Evolutionary conservation across 2,113 vertebrate genomes (phyloP), one percentile per base, ranked within the genome.

Genomic region (Eolophus roseicapilla): DNA sequence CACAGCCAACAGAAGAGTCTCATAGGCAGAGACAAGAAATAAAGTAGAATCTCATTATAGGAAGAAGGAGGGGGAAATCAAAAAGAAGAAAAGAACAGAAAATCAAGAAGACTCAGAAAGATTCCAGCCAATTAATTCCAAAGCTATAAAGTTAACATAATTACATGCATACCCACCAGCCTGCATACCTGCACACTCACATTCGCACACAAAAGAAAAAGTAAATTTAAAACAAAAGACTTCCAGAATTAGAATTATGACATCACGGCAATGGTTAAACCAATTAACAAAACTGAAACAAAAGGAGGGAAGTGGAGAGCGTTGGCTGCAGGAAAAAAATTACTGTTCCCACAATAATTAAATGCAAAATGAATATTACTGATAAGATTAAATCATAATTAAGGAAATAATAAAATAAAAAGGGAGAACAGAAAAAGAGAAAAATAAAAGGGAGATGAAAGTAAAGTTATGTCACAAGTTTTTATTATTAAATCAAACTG

Each of bases 341-440:
- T 39, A 59, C 82, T 82, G 28, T 95, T 96, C 88, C 59, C 95
- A 92, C 60, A 91, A 43, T 97, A 97, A 97, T 96, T 98, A 95
- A 98, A 97, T 94, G 95, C 78, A 97, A 97, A 91, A 96, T 90
- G 84, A 98, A 96, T 92, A 97, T 35, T 95, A 95, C 93, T 92
- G 95, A 97, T 97, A 96, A 98, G 96, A 98, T 97, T 97, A 80
- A 92, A 98, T 97, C 78, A 81, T 94, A 97, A 97, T 97, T 97
- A 97, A 96, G 83, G 53, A 97, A 97, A 97, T 94, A 93, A 96
- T 95, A 96, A 96, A 92, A 97, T 94, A 55, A 65, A 95, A 92
- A 86, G 25, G 37, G 28, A 82, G 59, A 96, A 91, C 29, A 86
- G 67, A 92, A 74, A 88, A 93, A 95, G 50, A 90, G 75, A 84